Evolutionary conservation across 1,140 invertebrate genomes (phyloP).

Genomic region (Megalonaias nervosa): DNA sequence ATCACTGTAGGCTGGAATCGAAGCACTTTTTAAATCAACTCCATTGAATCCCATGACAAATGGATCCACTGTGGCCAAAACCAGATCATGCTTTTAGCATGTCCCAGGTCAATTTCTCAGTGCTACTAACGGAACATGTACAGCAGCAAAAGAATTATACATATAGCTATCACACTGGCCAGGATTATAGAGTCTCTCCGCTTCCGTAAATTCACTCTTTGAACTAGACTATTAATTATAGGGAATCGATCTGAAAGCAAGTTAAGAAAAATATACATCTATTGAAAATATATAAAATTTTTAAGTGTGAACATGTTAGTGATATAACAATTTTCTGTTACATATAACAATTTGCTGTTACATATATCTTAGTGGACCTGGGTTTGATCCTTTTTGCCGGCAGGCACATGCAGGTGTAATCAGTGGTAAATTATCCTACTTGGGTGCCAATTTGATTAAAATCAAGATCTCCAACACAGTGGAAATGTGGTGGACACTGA

Average conservation of each 20-base stretch:
- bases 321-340: not conserved
- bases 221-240: conserved; percentile 90
- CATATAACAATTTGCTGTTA: not conserved
- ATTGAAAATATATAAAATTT: not conserved
- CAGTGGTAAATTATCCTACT: not conserved
- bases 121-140: conserved; percentile 82
- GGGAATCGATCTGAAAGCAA: conserved; percentile 82
- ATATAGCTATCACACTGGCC: conserved; percentile 83
- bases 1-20: too few species aligned
- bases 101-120: too few species aligned
- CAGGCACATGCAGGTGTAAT: not conserved
- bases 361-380: not conserved
- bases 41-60: too few species aligned
- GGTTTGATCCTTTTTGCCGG: not conserved
- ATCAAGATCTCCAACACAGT: too few species aligned
- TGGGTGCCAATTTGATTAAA: not conserved
- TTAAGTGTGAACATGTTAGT: not conserved
- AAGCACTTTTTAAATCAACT: too few species aligned
- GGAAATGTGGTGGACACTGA: too few species aligned
- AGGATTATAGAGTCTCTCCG: conserved; percentile 92
- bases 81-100: too few species aligned
- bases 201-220: conserved; percentile 94
- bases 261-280: conserved; percentile 47
- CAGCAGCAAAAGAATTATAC: conserved; percentile 88
- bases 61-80: too few species aligned